Evolutionary conservation across 2,113 vertebrate genomes (phyloP), one percentile per base, ranked within the genome.

Genomic region (Scatophagus argus): DNA sequence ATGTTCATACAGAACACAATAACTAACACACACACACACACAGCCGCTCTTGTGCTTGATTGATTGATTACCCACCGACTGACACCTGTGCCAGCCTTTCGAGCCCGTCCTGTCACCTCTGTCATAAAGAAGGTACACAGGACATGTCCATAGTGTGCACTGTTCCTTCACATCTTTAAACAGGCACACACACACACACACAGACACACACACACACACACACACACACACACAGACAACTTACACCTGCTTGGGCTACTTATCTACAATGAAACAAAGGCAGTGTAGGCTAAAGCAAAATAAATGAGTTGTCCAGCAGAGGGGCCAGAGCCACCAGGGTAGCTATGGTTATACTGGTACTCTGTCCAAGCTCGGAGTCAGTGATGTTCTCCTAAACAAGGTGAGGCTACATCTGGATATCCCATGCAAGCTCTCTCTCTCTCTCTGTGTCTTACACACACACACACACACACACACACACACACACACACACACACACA

Each of bases 301-400:
- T 46, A 74, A 81, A 79, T 47, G 27, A 60, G 77, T 47, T 12
- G 36, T 23, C 62, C 13, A 8, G 52, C 34, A 34, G 46, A 65
- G 29, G 60, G 49, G 58, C 36, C 19, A 10, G 32, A 63, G 60
- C 73, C 73, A 32, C 46, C 43, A 52, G 55, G 10, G 77, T 43
- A 67, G 76, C 81, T 72, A 16, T 23, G 25, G 71, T 77, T 58
- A 43, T 62, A 79, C 44, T 78, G 80, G 72, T 51, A 74, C 81
- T 51, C n/a, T 81, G 81, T 85, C 73, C 78, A 85, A 83, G 82
- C 55, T 68, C 60, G 70, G 49, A 87, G 82, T 76, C 81, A 86
- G 87, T 87, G 86, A 85, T 77, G 87, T 86, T 87, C 87, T 72
- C 84, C 79, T 62, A 82, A 84, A 86, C 70, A 87, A 70, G 68